These are phyloP conservation scores for Dusona sp. DNA, from an alignment of 2,888 invertebrate species.

Conservation along the genomic window DNA sequence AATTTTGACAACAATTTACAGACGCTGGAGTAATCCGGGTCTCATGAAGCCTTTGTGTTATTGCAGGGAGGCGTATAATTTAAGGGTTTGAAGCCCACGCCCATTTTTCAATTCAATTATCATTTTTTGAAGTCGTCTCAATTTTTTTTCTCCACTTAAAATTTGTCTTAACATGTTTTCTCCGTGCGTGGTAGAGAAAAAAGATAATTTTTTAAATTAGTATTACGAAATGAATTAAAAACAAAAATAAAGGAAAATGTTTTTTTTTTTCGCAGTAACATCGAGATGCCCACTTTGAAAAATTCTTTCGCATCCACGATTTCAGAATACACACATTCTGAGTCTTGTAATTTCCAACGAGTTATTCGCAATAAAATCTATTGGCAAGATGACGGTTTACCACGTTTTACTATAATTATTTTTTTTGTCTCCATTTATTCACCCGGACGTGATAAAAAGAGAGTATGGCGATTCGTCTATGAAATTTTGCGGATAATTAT, in stretches of 20 bases:
- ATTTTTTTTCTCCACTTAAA: neutral
- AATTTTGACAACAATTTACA: neutral
- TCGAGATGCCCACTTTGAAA: slow-evolving; percentile 3
- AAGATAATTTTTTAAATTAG: neutral
- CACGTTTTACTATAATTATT: slow-evolving; percentile 8
- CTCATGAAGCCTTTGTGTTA: neutral
- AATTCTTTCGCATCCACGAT: slow-evolving; percentile 33
- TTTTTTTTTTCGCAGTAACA: neutral
- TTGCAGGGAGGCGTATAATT: neutral
- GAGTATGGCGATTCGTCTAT: neutral
- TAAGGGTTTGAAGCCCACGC: neutral
- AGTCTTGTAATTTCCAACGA: slow-evolving; percentile 33
- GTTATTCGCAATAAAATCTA: slow-evolving; percentile 60
- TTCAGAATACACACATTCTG: slow-evolving; percentile 41
- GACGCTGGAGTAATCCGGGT: neutral
- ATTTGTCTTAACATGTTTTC: neutral
- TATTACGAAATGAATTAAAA: neutral
- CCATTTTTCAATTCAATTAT: no score
- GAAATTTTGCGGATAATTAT: neutral
- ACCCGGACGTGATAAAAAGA: neutral
- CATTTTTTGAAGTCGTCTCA: neutral
- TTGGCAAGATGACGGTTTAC: slow-evolving; percentile 62
- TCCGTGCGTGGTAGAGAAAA: neutral
- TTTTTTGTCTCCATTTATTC: neutral
- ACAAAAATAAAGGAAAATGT: neutral